These are phyloP conservation scores for Parambassis ranga DNA, from an alignment of 2,797 vertebrate species.

Conservation along the genomic window DNA sequence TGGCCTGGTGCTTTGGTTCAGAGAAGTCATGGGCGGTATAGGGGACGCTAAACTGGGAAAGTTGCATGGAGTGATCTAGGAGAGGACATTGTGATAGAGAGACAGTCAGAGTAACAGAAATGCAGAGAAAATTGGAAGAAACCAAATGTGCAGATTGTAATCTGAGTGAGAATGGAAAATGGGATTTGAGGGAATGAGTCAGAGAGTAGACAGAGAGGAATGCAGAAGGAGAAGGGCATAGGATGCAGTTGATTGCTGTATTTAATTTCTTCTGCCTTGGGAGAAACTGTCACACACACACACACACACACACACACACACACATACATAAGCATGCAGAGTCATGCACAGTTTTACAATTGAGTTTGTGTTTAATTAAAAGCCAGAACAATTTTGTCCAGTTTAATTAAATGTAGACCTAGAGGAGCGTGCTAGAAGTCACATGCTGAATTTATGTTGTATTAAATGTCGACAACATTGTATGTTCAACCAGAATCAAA, in stretches of 20 bases:
- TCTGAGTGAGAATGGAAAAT: slow-evolving; percentile 51
- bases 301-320: neutral
- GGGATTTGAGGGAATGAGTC: slow-evolving; percentile 37
- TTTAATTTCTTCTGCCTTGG: slow-evolving; percentile 60
- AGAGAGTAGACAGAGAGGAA: slow-evolving; percentile 20
- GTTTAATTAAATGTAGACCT: slow-evolving; percentile 62
- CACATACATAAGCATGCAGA: slow-evolving; percentile 27
- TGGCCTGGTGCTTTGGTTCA: slow-evolving; percentile 54
- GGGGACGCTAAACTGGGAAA: neutral
- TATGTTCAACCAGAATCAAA: slow-evolving; percentile 1
- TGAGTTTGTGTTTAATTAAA: slow-evolving; percentile 67
- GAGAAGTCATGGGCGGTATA: slow-evolving; percentile 13
- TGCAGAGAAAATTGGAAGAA: slow-evolving; percentile 37
- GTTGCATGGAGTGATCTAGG: neutral
- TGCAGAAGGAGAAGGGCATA: slow-evolving; percentile 27
- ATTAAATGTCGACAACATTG: slow-evolving; percentile 17
- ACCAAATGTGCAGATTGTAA: slow-evolving; percentile 55
- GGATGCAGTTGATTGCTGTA: slow-evolving; percentile 52
- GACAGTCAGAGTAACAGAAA: neutral
- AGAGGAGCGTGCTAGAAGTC: slow-evolving; percentile 37
- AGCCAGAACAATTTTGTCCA: slow-evolving; percentile 36
- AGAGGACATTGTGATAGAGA: neutral
- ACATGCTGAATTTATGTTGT: slow-evolving; percentile 38
- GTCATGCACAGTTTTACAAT: slow-evolving; percentile 43
- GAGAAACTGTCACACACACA: slow-evolving; percentile 27